Percentiles rank a stretch among this genome's conserved stretches.
phyloP scores from a whole-genome alignment of 2,113 vertebrate species.

The Poecile atricapillus region DNA sequence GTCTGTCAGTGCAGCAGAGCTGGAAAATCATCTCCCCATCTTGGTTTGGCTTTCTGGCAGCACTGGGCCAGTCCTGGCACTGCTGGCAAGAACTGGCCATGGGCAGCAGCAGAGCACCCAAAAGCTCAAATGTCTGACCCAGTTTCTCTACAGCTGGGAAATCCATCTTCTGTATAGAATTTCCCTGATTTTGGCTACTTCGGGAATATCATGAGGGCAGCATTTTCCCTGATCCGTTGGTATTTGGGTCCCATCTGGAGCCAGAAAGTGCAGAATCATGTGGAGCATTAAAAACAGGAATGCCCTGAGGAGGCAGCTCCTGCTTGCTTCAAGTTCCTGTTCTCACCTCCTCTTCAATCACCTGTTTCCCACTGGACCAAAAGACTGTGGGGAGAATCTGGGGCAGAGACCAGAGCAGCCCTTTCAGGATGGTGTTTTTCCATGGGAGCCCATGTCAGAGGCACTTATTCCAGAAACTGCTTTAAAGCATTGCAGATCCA shows the following conservation, averaged over 20 bases:
- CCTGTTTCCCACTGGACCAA: background rate
- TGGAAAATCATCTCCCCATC: background rate
- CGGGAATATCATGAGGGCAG: constrained; percentile 5
- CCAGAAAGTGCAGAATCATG: background rate
- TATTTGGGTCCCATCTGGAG: constrained; percentile 47
- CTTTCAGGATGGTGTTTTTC: background rate
- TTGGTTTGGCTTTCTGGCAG: background rate
- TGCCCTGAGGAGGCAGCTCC: background rate
- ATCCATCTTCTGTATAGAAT: constrained; percentile 44
- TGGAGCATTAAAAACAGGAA: background rate
- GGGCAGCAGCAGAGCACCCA: background rate
- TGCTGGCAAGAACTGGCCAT: background rate
- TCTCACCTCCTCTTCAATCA: background rate
- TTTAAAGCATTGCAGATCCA: background rate
- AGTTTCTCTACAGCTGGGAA: constrained; percentile 40
- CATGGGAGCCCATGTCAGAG: background rate
- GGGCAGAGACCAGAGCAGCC: background rate
- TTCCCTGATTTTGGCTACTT: constrained; percentile 35
- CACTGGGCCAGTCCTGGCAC: background rate
- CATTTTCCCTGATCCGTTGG: background rate
- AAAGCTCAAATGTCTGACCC: constrained; percentile 17
- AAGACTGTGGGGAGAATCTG: background rate
- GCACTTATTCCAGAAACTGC: background rate
- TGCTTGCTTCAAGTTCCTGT: background rate
- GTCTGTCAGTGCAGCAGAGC: background rate